Evolutionary conservation across 30 jellyfish, hydroid and myxozoan genomes (phyloP), one percentile per base, ranked within the genome.

Genomic region (Clytia hemisphaerica): DNA sequence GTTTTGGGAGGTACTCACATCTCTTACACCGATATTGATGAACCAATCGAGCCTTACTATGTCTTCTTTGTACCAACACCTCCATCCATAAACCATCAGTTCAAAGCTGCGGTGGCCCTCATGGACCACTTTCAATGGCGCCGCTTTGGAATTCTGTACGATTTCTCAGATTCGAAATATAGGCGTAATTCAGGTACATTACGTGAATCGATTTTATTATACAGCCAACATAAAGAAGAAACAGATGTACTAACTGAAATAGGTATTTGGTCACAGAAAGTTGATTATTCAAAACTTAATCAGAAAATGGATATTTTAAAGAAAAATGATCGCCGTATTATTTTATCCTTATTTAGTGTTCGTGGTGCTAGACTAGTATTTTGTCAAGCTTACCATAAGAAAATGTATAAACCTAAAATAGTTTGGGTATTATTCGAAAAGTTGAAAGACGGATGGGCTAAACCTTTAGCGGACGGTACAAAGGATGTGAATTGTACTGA

Each of bases 321-420:
- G 94, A 53, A 72, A 25, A 68, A 72, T 6, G 94, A 73, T 45
- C 88, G 83, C 2, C 57, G 96, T 44, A 79, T 86, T 22, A 86
- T 86, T 4, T 31, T 78, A 26, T 80, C 91, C 0, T 86, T 79
- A 68, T 37, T 74, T 36, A 72, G 94, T 5, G 64, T 34, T 6
- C 16, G 45, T 28, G 96, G 96, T 3, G 96, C 96, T 4, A 40
- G 81, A 35, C 44, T 75, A 18, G 70, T 86, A 18, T 86, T 86
- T 72, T 86, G 96, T 54, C 94, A 86, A 92, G 94, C 92, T 4
- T 86, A 86, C 72, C 71, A 57, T 54, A 72, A 78, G 27, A 69
- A 79, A 31, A 78, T 86, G 93, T 67, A 51, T 42, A 85, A 85
- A 4, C 85, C 77, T 4, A 86, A 86, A 14, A 70, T 79, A 27